These are phyloP conservation scores for Dasypogon diadema DNA, from an alignment of 2,888 invertebrate genomes.

Conservation along the genomic window DNA sequence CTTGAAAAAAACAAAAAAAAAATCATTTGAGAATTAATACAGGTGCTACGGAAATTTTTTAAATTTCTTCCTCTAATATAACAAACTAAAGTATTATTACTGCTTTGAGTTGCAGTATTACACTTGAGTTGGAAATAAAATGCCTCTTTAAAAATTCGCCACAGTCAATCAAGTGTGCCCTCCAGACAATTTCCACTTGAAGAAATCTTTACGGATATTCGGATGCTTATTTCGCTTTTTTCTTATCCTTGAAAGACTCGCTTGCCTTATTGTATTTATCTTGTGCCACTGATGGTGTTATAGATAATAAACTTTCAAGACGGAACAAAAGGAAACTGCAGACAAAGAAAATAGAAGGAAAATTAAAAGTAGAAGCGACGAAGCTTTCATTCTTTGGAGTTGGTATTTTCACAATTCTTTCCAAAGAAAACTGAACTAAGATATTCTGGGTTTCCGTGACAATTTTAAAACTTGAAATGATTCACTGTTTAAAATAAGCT, in stretches of 20 bases:
- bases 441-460: neutral
- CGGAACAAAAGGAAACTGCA: neutral
- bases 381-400: neutral
- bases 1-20: slow-evolving; percentile 9
- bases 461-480: neutral
- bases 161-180: slow-evolving; percentile 21
- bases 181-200: slow-evolving; percentile 27
- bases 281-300: slow-evolving; percentile 36
- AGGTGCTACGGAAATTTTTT: no score
- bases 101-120: no score
- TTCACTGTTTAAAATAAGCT: no score
- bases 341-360: slow-evolving; percentile 1
- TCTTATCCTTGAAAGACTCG: neutral
- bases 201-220: neutral
- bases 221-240: neutral
- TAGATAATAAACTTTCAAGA: slow-evolving; percentile 16
- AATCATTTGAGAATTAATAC: neutral
- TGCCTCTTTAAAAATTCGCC: neutral
- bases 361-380: slow-evolving; percentile 8
- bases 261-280: slow-evolving; percentile 17
- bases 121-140: no score
- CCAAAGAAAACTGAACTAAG: no score
- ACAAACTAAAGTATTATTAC: neutral
- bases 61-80: no score
- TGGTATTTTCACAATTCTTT: neutral